Evolutionary conservation across 2,113 vertebrate genomes (phyloP).

Genomic region (Equus przewalskii): DNA sequence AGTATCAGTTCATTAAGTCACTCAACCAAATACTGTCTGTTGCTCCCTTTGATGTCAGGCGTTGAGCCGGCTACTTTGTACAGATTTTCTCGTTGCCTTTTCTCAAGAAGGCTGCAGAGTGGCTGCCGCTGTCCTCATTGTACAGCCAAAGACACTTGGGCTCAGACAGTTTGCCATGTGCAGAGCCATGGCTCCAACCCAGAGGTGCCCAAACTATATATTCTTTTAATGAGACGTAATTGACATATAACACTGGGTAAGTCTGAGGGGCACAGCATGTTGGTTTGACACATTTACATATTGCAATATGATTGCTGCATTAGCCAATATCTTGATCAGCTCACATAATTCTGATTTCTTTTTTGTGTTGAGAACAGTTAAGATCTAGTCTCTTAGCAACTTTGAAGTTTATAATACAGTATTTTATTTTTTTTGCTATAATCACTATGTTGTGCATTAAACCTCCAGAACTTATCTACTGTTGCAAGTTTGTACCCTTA

Average conservation of each 20-base stretch:
- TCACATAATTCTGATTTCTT: background rate
- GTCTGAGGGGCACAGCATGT: background rate
- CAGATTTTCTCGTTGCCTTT: background rate
- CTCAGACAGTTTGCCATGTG: background rate
- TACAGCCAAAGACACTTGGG: background rate
- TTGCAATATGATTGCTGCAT: background rate
- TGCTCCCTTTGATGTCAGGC: background rate
- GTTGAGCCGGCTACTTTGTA: background rate
- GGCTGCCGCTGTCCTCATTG: background rate
- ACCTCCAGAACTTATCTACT: background rate
- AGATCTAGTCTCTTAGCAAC: background rate
- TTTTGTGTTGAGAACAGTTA: background rate
- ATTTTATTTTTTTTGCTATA: background rate
- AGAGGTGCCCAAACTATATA: background rate
- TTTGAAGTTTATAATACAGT: background rate
- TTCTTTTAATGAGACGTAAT: background rate
- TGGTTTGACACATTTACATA: background rate
- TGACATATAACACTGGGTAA: background rate
- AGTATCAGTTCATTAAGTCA: background rate
- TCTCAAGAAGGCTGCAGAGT: background rate
- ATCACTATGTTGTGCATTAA: background rate
- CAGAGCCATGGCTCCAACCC: background rate
- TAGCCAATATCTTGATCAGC: background rate
- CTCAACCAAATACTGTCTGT: background rate
- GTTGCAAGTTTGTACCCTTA: background rate